Evolutionary conservation across 2,113 vertebrate genomes (phyloP).

Genomic region (Lagenorhynchus albirostris): DNA sequence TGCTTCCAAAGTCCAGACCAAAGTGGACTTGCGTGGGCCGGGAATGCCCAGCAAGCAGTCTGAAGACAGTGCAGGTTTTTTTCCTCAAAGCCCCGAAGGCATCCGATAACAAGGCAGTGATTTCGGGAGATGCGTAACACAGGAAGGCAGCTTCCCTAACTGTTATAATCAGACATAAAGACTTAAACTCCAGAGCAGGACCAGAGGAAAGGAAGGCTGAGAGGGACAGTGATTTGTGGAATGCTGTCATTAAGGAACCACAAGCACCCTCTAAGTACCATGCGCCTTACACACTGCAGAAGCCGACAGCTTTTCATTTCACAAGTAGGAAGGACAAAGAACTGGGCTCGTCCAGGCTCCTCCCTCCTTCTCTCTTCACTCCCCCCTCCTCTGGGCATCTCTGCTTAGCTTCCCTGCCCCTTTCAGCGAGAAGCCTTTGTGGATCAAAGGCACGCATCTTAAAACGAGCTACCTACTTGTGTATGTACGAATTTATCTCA

Average conservation of each 20-base stretch:
- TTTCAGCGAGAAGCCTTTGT: neutral
- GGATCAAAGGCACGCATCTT: neutral
- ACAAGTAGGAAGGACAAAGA: neutral
- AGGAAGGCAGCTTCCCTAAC: neutral
- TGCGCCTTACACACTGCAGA: neutral
- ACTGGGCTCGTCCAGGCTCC: neutral
- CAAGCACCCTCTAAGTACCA: neutral
- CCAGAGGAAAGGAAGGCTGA: neutral
- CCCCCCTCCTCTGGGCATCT: neutral
- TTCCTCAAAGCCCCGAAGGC: neutral
- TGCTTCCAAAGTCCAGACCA: neutral
- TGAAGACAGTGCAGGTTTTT: neutral
- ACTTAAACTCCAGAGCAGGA: neutral
- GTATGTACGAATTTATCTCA: neutral
- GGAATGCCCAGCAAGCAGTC: neutral
- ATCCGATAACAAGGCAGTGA: neutral
- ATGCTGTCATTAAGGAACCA: neutral
- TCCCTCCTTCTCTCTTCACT: neutral
- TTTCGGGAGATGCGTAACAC: neutral
- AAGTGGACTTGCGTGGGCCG: fast-evolving
- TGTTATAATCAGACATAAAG: neutral
- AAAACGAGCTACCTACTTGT: neutral
- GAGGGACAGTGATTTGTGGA: neutral
- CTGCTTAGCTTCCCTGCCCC: neutral
- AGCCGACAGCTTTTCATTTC: neutral